A percentile compares a stretch with the other conserved stretches of the same genome.
phyloP scores from a whole-genome alignment of 2,797 vertebrate species.

The Chlorospingus flavigularis region DNA sequence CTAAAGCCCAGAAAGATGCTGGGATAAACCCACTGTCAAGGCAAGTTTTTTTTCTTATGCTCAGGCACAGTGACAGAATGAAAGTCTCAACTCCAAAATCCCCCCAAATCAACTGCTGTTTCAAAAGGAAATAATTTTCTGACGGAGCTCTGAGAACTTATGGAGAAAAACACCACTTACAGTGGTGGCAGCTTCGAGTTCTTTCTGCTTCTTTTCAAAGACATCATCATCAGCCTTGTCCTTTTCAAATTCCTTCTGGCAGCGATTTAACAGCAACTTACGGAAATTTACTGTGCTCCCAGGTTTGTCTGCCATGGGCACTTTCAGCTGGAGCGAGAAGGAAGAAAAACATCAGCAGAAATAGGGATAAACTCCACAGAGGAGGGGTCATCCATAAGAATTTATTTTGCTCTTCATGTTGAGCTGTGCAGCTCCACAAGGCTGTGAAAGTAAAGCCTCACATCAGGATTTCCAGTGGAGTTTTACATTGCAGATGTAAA shows the following conservation, averaged over 20 bases:
- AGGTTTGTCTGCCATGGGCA: conserved; percentile 94
- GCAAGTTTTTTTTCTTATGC: neutral
- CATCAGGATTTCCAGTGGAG: neutral
- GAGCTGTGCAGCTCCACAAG: rapidly evolving
- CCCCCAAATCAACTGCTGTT: neutral
- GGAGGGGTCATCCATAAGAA: neutral
- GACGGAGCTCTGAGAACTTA: neutral
- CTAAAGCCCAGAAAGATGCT: neutral
- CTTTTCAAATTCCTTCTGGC: conserved; percentile 98
- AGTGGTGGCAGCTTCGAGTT: conserved; percentile 89
- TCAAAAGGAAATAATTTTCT: neutral
- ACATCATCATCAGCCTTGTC: conserved; percentile 96
- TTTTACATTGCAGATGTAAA: neutral
- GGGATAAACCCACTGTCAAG: neutral
- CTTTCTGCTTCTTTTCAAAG: conserved; percentile 96
- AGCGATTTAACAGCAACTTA: conserved; percentile 93
- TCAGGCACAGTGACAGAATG: neutral
- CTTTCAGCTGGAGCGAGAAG: conserved; percentile 84
- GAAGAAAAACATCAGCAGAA: conserved; percentile 14
- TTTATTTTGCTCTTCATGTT: neutral
- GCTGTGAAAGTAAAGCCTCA: neutral
- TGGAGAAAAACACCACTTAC: conserved; percentile 69
- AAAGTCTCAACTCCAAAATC: neutral
- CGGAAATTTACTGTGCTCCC: conserved; percentile 93
- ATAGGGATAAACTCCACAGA: neutral